Evolutionary conservation across 2,797 vertebrate genomes (phyloP), one percentile per base, ranked within the genome.

Genomic region (Tolypeutes matacus): DNA sequence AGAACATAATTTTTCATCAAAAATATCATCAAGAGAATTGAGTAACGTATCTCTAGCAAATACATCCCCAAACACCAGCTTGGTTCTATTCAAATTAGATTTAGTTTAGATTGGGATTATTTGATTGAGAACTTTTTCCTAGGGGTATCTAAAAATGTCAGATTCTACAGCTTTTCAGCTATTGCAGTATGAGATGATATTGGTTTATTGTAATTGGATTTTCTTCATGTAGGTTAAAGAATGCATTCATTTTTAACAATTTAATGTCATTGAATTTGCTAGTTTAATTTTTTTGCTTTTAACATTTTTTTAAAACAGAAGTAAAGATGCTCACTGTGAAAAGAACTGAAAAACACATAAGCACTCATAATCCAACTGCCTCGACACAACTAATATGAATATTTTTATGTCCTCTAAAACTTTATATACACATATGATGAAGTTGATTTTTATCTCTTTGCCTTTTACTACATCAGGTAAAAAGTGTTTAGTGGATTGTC

Each of bases 201-300:
- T 29, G 15, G 91, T 96, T 86, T 78, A 84, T n/a, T 89, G 39
- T 89, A 89, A 96, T 51, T 96, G 80, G 53, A 96, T 95, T 96
- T 95, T 92, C 53, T 87, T 31, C 62, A 53, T 80, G 9, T 70
- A 49, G 7, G 27, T 92, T 95, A 84, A 95, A 95, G 27, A 94
- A 95, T 62, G 49, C 67, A 72, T 95, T 84, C 36, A 92, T 91
- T 93, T 93, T 81, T 77, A 85, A 36, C 12, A 91, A 95, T 92
- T 85, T 60, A 34, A 7, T 86, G 31, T 93, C 60, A 92, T 25
- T 95, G 62, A 95, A 89, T 81, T 77, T 89, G 31, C 64, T 86
- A 72, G 85, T 82, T 95, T 80, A 67, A 46, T 49, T 53, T 86
- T 81, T 87, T 84, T 81, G 17, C 73, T 83, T 75, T 93, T 76